Conservation (phyloP, 2,797 vertebrate species). For the Schizopygopsis pylzovi region DNA sequence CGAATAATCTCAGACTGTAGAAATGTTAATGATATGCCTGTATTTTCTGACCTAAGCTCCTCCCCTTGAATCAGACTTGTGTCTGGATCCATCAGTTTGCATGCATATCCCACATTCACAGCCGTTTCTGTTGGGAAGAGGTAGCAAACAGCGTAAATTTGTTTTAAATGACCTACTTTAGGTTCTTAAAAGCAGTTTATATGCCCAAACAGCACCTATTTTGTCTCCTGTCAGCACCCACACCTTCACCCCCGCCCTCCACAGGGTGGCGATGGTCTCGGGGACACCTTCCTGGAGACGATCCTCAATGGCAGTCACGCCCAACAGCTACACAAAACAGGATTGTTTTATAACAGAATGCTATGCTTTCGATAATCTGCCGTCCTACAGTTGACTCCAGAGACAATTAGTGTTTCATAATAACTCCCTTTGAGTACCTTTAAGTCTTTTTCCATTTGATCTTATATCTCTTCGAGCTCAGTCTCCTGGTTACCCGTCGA, state of each 20-base stretch:
- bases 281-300: constrained; percentile 89
- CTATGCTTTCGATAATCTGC: background rate
- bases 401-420: constrained; percentile 16
- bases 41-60: constrained; percentile 82
- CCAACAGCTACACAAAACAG: constrained; percentile 81
- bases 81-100: constrained; percentile 84
- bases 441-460: constrained; percentile 87
- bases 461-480: constrained; percentile 81
- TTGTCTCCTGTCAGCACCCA: constrained; percentile 97
- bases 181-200: background rate
- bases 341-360: constrained; percentile 4
- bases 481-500: constrained; percentile 70
- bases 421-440: constrained; percentile 73
- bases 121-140: constrained; percentile 84
- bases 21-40: background rate
- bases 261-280: constrained; percentile 87
- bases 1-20: background rate
- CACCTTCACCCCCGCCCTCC: constrained; percentile 87
- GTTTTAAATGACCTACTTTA: background rate
- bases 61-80: constrained; percentile 87
- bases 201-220: constrained; percentile 80
- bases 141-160: background rate
- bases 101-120: constrained; percentile 90
- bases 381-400: background rate
- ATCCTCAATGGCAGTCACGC: constrained; percentile 93